phyloP scores from a whole-genome alignment of 2,797 vertebrate species.

The Ceyx erithaca region DNA sequence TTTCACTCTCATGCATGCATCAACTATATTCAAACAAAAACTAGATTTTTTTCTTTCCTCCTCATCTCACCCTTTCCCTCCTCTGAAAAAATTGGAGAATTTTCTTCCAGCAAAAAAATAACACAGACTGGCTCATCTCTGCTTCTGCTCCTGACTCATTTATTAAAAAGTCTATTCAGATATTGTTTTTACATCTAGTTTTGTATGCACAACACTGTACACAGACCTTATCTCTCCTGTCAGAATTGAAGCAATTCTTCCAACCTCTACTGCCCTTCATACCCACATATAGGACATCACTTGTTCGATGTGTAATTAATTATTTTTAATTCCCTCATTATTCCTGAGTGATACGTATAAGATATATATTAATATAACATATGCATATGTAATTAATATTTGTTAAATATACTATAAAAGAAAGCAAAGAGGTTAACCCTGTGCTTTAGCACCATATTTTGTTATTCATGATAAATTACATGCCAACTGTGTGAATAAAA shows the following conservation, averaged over 20 bases:
- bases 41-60: background rate
- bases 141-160: background rate
- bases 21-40: background rate
- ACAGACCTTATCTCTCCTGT: background rate
- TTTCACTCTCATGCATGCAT: background rate
- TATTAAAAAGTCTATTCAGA: background rate
- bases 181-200: background rate
- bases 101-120: background rate
- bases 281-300: background rate
- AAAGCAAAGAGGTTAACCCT: background rate
- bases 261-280: background rate
- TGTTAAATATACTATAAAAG: background rate
- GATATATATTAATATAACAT: fast-evolving
- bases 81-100: background rate
- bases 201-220: background rate
- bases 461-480: background rate
- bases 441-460: background rate
- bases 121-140: background rate
- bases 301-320: background rate
- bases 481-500: background rate
- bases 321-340: background rate
- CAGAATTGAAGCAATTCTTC: background rate
- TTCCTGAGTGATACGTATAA: background rate
- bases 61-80: background rate
- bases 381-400: background rate